Conservation (phyloP, 2,113 vertebrate genomes). For the Hoplias malabaricus region DNA sequence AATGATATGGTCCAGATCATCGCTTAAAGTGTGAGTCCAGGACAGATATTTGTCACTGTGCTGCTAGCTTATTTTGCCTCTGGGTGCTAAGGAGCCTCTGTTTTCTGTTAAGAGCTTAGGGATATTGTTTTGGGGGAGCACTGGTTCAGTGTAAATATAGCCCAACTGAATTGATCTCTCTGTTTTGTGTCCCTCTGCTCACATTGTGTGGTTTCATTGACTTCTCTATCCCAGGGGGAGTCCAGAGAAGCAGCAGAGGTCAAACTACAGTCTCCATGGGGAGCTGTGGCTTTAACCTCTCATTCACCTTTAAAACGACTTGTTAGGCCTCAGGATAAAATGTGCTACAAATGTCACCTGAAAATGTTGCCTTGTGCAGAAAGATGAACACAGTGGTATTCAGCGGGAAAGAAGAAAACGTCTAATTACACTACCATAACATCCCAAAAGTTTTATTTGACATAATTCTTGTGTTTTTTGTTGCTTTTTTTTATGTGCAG, state of each 20-base stretch:
- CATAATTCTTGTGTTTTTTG: too few species aligned
- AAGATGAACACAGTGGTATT: not conserved
- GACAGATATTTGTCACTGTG: constrained; percentile 17
- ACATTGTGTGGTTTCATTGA: constrained; percentile 47
- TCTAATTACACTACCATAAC: too few species aligned
- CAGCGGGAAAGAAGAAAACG: too few species aligned
- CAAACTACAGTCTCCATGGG: constrained; percentile 15
- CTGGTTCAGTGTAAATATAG: constrained; percentile 24
- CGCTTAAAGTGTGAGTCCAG: not conserved
- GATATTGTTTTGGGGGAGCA: constrained; percentile 13
- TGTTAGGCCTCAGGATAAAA: not conserved
- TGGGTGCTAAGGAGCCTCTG: not conserved
- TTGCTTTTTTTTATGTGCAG: too few species aligned
- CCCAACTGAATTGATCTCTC: constrained; percentile 42
- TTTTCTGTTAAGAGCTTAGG: constrained; percentile 20
- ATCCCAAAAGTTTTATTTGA: not conserved
- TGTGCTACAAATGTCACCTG: not conserved
- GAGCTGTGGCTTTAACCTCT: constrained; percentile 33
- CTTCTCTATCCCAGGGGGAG: constrained; percentile 31
- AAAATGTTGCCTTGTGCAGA: not conserved
- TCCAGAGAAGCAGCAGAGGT: constrained; percentile 32
- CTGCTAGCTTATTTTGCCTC: not conserved
- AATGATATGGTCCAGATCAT: not conserved
- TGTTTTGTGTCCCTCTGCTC: constrained; percentile 12
- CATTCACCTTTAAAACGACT: constrained; percentile 26